Evolutionary conservation across 2,113 vertebrate species (phyloP), one percentile per base, ranked within the genome.

Genomic region (Prolemur simus): DNA sequence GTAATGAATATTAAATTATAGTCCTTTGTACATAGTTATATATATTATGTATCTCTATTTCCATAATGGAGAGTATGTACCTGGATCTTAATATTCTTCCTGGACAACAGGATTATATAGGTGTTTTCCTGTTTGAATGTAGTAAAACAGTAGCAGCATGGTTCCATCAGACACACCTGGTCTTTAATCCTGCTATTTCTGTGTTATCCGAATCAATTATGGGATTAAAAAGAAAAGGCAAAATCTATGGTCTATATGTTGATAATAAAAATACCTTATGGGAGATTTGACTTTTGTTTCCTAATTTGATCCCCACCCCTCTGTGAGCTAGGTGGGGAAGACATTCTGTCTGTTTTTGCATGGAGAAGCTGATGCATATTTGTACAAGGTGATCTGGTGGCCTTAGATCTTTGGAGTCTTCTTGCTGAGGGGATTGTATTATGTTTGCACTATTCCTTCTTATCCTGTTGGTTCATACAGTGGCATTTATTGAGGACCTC

Each of bases 41-140:
- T 47, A 27, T 25, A 18, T 49, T 27, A 4, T 3, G 14, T 69
- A 0, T 58, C 20, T 82, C 29, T 56, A 27, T 95, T 34, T 77
- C 45, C 37, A 68, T 42, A 54, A 54, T 12, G 27, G 13, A 54
- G 42, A 74, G 20, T 74, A 4, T 82, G 52, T 68, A n/a, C 4
- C 13, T 90, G 25, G 25, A 34, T 89, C 73, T 69, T 58, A 74
- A 8, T 54, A 8, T 80, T 96, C 54, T 60, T 90, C 39, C 56
- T 68, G 39, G 83, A 76, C 45, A 39, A 3, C 49, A 89, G 58
- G 58, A 63, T 52, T 69, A 23, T 76, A 17, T 10, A 29, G 27
- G 3, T 34, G 27, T 85, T 66, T 34, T 84, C 34, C 71, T 63
- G 1, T 63, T 8, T 74, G 63, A 63, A 78, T 49, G 21, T 23